Conservation (phyloP, 2,797 vertebrate genomes). For the Peromyscus melanophrys region DNA sequence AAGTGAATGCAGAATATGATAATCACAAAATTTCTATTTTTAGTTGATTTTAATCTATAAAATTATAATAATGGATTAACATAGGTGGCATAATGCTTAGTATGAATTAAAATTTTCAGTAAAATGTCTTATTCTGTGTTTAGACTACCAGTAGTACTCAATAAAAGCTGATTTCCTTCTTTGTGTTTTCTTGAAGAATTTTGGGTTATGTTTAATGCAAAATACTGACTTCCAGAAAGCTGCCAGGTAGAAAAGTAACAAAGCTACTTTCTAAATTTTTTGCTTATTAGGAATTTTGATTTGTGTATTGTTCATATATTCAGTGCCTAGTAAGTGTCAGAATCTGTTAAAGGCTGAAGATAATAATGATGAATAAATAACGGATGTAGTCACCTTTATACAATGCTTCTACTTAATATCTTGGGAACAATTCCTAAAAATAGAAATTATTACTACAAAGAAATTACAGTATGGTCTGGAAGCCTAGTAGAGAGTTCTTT, state of each 20-base stretch:
- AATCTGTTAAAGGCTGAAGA: neutral
- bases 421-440: conserved; percentile 2
- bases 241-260: neutral
- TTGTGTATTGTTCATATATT: neutral
- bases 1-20: neutral
- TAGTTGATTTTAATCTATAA: neutral
- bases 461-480: neutral
- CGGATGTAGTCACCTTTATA: neutral
- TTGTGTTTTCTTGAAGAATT: neutral
- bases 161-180: conserved; percentile 2
- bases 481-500: neutral
- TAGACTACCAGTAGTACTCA: neutral
- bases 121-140: neutral
- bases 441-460: neutral
- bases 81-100: neutral
- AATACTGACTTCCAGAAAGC: conserved; percentile 20
- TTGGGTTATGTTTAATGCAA: neutral
- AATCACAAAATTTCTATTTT: conserved; percentile 30
- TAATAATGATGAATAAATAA: neutral
- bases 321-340: neutral
- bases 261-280: conserved; percentile 35
- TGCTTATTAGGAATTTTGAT: neutral
- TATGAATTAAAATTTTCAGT: conserved; percentile 26
- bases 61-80: neutral
- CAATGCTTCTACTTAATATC: neutral